Base-by-base conservation (phyloP, 1,140 invertebrate species). In the Penaeus vannamei region DNA sequence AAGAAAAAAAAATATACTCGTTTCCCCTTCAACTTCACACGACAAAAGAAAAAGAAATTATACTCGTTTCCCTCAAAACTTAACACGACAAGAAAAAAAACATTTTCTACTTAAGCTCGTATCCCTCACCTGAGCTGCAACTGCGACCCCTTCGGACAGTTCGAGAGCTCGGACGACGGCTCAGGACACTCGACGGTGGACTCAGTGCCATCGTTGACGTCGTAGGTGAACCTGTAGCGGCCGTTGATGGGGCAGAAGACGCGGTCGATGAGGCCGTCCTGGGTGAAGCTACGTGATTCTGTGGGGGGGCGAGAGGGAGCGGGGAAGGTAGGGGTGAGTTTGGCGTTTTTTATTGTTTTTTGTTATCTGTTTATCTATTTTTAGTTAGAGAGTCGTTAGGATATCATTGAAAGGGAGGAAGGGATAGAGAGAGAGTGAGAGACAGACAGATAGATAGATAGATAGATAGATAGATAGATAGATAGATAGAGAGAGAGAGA, bases 201-300 rank as follows among this genome's bases (percentile, higher is more conserved):
- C 20, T 94, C 93, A 8, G 94, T 92, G 8, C 94, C 94, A 89
- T 95, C 94, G 89, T 95, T 94, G 4, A 94, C 92, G 69, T 93
- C 94, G 91, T 96, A 96, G 20, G 94, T 95, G 90, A 96, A 95
- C 76, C 94, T 94, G 92, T 95, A 96, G 82, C 94, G 94, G 22
- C 95, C 95, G 81, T 94, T 94, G 87, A 96, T 94, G 19, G 96
- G 95, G 85, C 96, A 96, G 91, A 95, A 96, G 84, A 91, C 88
- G 91, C 93, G 59, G 90, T 92, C 89, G 92, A 92, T 91, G 1
- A 87, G 84, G 0, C 89, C 89, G 62, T 91, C 91, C 23, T 85
- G 85, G 0, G 90, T 89, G 77, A 90, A 90, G 64, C 89, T 91
- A 0, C 86, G 84, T 12, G 90, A 90, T 60, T 91, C 91, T 91